These are phyloP conservation scores for Etheostoma nigrum DNA, from an alignment of 2,797 vertebrate species.

Conservation along the genomic window DNA sequence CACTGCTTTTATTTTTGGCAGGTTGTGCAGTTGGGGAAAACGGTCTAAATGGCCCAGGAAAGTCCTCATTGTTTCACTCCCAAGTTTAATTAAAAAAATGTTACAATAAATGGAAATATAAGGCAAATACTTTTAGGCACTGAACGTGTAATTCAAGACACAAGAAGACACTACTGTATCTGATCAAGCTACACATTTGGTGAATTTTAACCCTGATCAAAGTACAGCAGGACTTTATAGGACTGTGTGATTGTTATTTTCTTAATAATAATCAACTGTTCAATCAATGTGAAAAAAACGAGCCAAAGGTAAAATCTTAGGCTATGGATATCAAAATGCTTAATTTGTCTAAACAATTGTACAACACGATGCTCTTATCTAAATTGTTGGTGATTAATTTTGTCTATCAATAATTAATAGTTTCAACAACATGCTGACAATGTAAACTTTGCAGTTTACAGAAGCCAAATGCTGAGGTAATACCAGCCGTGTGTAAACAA, in stretches of 20 bases:
- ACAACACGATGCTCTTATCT: not conserved
- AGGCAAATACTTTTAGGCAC: not conserved
- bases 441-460: not conserved
- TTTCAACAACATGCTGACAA: not conserved
- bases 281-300: not conserved
- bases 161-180: not conserved
- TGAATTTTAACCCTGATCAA: not conserved
- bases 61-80: not conserved
- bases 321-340: not conserved
- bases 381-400: not conserved
- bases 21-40: not conserved
- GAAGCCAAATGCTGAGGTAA: not conserved
- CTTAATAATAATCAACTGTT: too few relatives aligned
- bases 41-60: too few relatives aligned
- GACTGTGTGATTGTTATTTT: too few relatives aligned
- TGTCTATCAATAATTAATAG: not conserved
- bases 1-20: not conserved
- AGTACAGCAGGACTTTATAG: not conserved
- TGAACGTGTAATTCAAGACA: not conserved
- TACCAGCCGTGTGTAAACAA: not conserved
- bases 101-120: not conserved
- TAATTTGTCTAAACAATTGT: not conserved
- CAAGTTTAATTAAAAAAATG: not conserved
- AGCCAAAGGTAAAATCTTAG: not conserved
- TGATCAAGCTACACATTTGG: not conserved